Base-by-base conservation (phyloP, 1,140 invertebrate species). In the Pogonus chalceus region DNA sequence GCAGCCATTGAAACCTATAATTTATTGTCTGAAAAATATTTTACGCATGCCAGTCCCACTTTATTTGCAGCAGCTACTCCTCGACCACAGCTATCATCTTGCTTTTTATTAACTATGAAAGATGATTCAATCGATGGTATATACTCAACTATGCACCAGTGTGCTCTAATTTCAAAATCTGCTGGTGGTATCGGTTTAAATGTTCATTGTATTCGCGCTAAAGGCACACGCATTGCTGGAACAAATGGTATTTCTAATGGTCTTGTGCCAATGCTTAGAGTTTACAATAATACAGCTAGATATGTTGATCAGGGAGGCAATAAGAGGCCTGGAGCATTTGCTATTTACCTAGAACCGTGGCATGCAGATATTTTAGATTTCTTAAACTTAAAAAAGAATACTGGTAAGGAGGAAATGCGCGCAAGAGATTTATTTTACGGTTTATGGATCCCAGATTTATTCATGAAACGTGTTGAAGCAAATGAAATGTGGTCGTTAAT, bases 51-150 rank as follows among this genome's bases (percentile, higher is more conserved):
- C 12, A 95, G 94, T 12, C 96, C 96, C 7, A 98, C 96, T 1
- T 76, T 99, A 9, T 99, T 98, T 65, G 92, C 94, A 65, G 89
- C 96, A 54, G 96, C 92, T 35, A 98, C 96, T 10, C 81, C 79
- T 9, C 77, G 82, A 24, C 93, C 95, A 31, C 96, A 99, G 69
- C 75, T 99, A 55, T 97, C 94, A 0, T 94, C 92, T 51, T 99
- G 96, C 72, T 99, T 98, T 62, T 73, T 99, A 2, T 67, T 99
- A 26, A 92, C 94, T 0, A 97, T 99, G 91, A 81, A 79, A 49
- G 88, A 92, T 12, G 97, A 99, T 70, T 96, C 92, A 58, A 97
- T 99, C 65, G 92, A 98, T 65, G 96, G 96, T n/a, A 98, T 99
- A 60, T 98, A 90, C 71, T 87, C 92, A 58, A 96, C 92, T 1